Conservation (phyloP, 2,113 vertebrate species). For the Dicentrarchus labrax region DNA sequence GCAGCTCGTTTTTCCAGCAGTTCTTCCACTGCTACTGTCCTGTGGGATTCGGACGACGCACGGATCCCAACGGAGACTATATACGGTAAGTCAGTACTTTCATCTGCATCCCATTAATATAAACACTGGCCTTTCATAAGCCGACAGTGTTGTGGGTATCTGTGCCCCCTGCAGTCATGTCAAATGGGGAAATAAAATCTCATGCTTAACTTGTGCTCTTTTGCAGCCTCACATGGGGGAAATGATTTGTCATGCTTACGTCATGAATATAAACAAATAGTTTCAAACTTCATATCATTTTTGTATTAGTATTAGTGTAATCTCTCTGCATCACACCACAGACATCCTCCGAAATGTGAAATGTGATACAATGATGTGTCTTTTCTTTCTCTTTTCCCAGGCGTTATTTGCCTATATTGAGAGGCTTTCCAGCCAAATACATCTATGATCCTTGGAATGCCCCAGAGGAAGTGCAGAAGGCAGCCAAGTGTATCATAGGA, state of each 20-base stretch:
- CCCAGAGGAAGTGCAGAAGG: conserved; percentile 92
- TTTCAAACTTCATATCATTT: neutral
- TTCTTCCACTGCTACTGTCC: conserved; percentile 98
- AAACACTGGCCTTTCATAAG: neutral
- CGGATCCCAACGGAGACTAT: conserved; percentile 96
- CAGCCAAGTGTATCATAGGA: conserved; percentile 93
- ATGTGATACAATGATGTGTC: neutral
- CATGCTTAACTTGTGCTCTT: conserved; percentile 22
- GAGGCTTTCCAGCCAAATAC: conserved; percentile 94
- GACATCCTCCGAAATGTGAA: neutral
- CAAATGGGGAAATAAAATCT: neutral
- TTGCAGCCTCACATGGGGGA: neutral
- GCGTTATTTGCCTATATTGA: conserved; percentile 92
- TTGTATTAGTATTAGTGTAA: neutral
- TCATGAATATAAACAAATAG: neutral
- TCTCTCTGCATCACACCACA: neutral
- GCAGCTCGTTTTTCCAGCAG: conserved; percentile 97
- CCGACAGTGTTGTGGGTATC: neutral
- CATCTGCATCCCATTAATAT: neutral
- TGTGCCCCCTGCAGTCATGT: neutral
- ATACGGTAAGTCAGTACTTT: conserved; percentile 87
- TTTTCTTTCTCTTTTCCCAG: conserved; percentile 74
- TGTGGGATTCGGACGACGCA: conserved; percentile 94
- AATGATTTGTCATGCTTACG: neutral
- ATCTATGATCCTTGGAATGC: conserved; percentile 99